Evolutionary conservation across 2,888 invertebrate genomes (phyloP).

Genomic region (Physocephala rufipes): DNA sequence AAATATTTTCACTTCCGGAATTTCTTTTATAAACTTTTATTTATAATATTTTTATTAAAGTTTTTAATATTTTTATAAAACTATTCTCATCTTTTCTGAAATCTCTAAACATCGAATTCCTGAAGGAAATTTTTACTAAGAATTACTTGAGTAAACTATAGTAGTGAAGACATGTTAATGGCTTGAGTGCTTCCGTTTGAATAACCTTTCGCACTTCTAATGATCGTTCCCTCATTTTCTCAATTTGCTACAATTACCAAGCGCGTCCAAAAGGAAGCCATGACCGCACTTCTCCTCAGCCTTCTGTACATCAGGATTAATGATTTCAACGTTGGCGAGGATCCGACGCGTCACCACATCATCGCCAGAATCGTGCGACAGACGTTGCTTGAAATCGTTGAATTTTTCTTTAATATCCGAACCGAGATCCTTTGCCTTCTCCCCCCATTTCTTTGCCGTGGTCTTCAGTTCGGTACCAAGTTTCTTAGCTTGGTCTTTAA

Average conservation of each 20-base stretch:
- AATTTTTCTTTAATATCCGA: conserved; percentile 56
- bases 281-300: conserved; percentile 61
- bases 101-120: no score
- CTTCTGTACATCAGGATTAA: conserved; percentile 59
- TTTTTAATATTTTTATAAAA: no score
- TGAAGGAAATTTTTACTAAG: no score
- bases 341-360: conserved; percentile 49
- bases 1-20: no score
- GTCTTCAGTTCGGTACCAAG: conserved; percentile 57
- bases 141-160: no score
- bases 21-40: no score
- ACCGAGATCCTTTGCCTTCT: conserved; percentile 57
- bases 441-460: conserved; percentile 57
- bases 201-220: no score
- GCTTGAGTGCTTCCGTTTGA: no score
- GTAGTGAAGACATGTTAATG: no score
- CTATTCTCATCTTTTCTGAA: no score
- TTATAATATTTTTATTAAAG: no score
- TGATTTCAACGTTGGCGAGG: conserved; percentile 57
- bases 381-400: conserved; percentile 56
- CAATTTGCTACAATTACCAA: conserved; percentile 61
- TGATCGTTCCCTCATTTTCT: conserved; percentile 47
- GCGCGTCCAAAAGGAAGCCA: conserved; percentile 60
- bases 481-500: conserved; percentile 57
- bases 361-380: conserved; percentile 47